Evolutionary conservation across 2,888 invertebrate species (phyloP), one percentile per base, ranked within the genome.

Genomic region (Steinernema carpocapsae): DNA sequence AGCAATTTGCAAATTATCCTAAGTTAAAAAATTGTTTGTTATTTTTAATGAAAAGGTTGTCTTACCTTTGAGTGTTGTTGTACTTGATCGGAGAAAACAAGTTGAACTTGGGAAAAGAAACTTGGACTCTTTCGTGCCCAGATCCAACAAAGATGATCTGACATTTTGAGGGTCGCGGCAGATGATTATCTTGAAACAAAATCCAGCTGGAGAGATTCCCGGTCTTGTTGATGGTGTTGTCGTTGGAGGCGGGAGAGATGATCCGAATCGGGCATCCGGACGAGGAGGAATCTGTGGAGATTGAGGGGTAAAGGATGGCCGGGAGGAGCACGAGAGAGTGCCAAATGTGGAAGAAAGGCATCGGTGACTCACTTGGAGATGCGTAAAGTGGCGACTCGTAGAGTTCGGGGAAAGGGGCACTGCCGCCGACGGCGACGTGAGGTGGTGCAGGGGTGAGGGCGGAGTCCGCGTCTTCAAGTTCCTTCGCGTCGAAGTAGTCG

Each of bases 31-130:
- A n/a, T n/a, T n/a, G n/a, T n/a, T n/a, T n/a, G n/a, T n/a, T n/a
- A n/a, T n/a, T n/a, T n/a, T n/a, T n/a, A n/a, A n/a, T n/a, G n/a
- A n/a, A n/a, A n/a, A n/a, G n/a, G n/a, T n/a, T n/a, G n/a, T n/a
- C n/a, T 70, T 12, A 80, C 79, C 78, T 73, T 43, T 79, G 76
- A 0, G 78, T 75, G n/a, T 70, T 70, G 59, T 80, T 81, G 71
- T 77, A 77, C 46, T 78, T 76, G 52, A 78, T 79, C 22, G 79
- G 81, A 0, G 78, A 79, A 52, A 79, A 81, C 24, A 87, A 74
- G 87, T 85, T 79, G 88, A 86, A 86, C 71, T 80, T 76, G 0
- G 78, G 79, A 76, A 86, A 86, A 56, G 80, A 79, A 17, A 86
- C 74, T 22, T 83, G 83, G 37, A 86, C 85, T 73, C 80, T 79